Percentiles rank a stretch among this genome's conserved stretches.
Conservation (phyloP, 2,113 vertebrate genomes). For the Trematocara macrostoma region DNA sequence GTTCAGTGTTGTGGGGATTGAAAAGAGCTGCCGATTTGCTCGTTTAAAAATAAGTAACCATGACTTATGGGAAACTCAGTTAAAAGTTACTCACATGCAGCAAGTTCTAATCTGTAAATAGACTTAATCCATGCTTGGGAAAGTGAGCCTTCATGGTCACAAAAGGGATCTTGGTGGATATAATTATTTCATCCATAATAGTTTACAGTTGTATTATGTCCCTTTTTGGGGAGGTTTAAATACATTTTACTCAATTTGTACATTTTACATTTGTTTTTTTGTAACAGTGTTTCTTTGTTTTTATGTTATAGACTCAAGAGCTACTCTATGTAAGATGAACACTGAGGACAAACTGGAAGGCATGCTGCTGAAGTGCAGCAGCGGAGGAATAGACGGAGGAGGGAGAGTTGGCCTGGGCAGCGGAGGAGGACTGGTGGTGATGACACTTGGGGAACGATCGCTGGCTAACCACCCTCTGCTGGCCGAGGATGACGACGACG, state of each 20-base stretch:
- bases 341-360: slow-evolving; percentile 95
- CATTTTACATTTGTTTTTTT: background rate
- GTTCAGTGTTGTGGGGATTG: background rate
- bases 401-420: slow-evolving; percentile 70
- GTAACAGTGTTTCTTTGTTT: background rate
- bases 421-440: slow-evolving; percentile 67
- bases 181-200: background rate
- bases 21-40: background rate
- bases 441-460: slow-evolving; percentile 85
- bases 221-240: accelerated
- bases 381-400: slow-evolving; percentile 65
- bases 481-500: slow-evolving; percentile 73
- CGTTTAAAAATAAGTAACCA: background rate
- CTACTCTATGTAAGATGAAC: slow-evolving; percentile 84
- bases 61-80: background rate
- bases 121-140: background rate
- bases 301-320: slow-evolving; percentile 5
- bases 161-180: background rate
- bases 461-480: slow-evolving; percentile 87
- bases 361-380: slow-evolving; percentile 94
- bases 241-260: background rate
- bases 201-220: background rate
- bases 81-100: background rate
- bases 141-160: background rate
- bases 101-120: background rate